Base-by-base conservation (phyloP, 2,888 invertebrate species). In the Xestia c-nigrum region DNA sequence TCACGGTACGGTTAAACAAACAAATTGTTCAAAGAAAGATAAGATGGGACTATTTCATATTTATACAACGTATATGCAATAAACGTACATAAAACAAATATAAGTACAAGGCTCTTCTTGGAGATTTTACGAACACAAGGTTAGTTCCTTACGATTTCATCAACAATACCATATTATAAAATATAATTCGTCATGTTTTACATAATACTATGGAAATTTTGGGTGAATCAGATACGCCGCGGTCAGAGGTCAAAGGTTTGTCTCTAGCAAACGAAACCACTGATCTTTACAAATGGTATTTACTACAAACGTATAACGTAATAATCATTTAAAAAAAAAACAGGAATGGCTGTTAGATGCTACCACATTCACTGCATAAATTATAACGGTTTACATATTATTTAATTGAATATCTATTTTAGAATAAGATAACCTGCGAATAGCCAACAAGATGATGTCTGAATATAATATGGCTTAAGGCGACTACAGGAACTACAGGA, bases 61-160 rank as follows among this genome's bases (percentile, higher is more conserved):
- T 74, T 81, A 81, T 24, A 82, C 72, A 74, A 74, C 71, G 74
- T 75, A 2, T 65, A 71, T 61, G 79, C 76, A 78, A 76, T 78
- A 78, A 81, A 78, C 66, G 65, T 73, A 76, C 71, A 69, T 55
- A 76, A 76, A 79, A 66, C 72, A 83, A 85, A 87, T 71, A 71
- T 74, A 78, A 68, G 31, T 40, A 71, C 84, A 82, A 87, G 82
- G 88, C 72, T 79, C 61, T 74, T 72, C 52, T 75, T 55, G 67
- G 71, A 79, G 67, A 80, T 80, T 80, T 81, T 82, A 71, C 19
- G 59, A 19, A 61, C 43, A 82, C 88, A 87, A 87, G 88, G 88
- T 85, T 57, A 78, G 63, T 74, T 81, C 72, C 74, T 74, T 81
- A 74, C 57, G 71, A 66, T 85, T 66, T 72, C 72, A 50, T 77